phyloP scores from a whole-genome alignment of 2,888 invertebrate species.

The Oscheius sp. region DNA sequence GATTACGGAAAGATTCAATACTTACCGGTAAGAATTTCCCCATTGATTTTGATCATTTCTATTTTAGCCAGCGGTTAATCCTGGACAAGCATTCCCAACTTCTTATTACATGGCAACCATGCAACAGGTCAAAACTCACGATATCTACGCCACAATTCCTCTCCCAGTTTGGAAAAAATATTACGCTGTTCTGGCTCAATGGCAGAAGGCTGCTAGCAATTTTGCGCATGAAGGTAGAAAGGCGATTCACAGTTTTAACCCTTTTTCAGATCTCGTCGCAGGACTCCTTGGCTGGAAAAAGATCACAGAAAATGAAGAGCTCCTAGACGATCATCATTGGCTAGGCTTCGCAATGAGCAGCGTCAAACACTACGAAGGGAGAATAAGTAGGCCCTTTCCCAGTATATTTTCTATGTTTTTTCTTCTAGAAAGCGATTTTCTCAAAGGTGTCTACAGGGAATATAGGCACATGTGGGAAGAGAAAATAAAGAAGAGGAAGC shows the following conservation, averaged over 20 bases:
- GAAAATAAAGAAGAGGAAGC: background rate
- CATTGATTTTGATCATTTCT: background rate
- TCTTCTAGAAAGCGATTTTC: constrained; percentile 7
- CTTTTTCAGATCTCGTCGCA: constrained; percentile 3
- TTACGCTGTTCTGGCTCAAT: background rate
- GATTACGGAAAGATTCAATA: background rate
- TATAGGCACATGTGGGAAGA: constrained; percentile 2
- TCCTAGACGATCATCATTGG: background rate
- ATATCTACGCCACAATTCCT: background rate
- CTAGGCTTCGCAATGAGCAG: background rate
- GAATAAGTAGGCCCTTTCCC: background rate
- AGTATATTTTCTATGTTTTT: background rate
- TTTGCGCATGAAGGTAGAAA: background rate
- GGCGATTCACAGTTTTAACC: no score
- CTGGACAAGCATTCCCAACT: background rate
- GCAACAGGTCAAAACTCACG: background rate
- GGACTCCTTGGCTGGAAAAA: background rate
- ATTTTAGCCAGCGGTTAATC: background rate
- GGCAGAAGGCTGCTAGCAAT: background rate
- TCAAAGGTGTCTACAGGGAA: background rate
- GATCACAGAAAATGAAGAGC: background rate
- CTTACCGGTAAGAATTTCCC: background rate
- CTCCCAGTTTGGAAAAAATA: background rate
- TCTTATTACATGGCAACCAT: background rate
- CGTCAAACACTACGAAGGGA: background rate